Conservation (phyloP, 2,113 vertebrate species). For the Euleptes europaea region DNA sequence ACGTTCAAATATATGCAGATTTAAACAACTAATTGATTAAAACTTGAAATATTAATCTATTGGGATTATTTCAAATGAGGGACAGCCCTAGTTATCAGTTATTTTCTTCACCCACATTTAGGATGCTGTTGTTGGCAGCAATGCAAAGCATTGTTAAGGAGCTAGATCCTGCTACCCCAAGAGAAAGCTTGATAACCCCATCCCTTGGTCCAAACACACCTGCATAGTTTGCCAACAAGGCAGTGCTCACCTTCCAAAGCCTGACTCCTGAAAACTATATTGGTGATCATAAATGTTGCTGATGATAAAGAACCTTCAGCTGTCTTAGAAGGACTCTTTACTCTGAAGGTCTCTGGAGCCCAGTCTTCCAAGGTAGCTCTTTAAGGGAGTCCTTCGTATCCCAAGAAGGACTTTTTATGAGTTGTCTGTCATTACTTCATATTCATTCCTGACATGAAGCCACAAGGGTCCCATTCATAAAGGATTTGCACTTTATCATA, state of each 20-base stretch:
- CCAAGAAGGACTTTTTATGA: slow-evolving; percentile 58
- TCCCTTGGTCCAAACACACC: background rate
- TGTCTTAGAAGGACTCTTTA: slow-evolving; percentile 61
- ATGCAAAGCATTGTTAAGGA: background rate
- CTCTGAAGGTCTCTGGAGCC: slow-evolving; percentile 52
- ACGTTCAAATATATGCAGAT: too few relatives aligned
- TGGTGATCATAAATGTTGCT: slow-evolving; percentile 12
- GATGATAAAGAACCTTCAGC: slow-evolving; percentile 54
- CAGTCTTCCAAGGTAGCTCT: slow-evolving; percentile 53
- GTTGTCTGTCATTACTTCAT: slow-evolving; percentile 70
- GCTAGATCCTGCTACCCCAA: background rate
- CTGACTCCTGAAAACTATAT: fast-evolving
- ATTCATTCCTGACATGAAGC: slow-evolving; percentile 69
- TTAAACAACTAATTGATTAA: too few relatives aligned
- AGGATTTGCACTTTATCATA: slow-evolving; percentile 64
- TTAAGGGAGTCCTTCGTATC: slow-evolving; percentile 60
- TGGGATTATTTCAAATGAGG: too few relatives aligned
- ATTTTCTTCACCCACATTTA: background rate
- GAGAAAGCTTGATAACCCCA: background rate
- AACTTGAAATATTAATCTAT: too few relatives aligned
- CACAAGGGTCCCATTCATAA: slow-evolving; percentile 68
- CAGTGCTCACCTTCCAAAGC: background rate
- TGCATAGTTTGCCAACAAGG: background rate
- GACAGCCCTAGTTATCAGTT: background rate
- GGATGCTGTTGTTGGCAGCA: background rate